These are phyloP conservation scores for Xiphophorus hellerii DNA, from an alignment of 2,113 vertebrate genomes.

Conservation along the genomic window DNA sequence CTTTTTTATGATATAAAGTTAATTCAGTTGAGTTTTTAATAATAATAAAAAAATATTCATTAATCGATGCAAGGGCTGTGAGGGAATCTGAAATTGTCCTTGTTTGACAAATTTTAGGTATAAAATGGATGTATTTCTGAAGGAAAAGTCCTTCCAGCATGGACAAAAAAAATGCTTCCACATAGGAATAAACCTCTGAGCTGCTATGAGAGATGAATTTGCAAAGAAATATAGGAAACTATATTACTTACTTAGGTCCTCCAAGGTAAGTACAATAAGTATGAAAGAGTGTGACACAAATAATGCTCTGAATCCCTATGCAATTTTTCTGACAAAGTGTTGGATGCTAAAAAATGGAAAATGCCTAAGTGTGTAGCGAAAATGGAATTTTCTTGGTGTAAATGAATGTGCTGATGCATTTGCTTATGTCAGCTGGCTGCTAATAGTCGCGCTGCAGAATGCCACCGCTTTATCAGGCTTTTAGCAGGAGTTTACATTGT, in stretches of 20 bases:
- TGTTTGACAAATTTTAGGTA: background rate
- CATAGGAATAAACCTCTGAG: background rate
- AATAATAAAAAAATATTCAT: background rate
- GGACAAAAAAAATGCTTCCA: background rate
- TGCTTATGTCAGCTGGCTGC: slow-evolving; percentile 64
- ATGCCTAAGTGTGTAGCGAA: slow-evolving; percentile 25
- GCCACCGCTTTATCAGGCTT: slow-evolving; percentile 73
- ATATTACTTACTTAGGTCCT: background rate
- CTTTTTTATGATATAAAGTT: background rate
- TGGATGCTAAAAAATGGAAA: slow-evolving; percentile 27
- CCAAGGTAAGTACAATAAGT: background rate
- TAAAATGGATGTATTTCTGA: no score
- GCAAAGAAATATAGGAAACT: background rate
- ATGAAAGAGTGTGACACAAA: slow-evolving; percentile 12
- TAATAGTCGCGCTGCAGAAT: slow-evolving; percentile 61
- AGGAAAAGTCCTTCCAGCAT: background rate
- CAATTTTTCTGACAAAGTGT: background rate
- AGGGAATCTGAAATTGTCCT: background rate
- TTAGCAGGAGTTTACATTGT: slow-evolving; percentile 70
- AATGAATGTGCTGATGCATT: slow-evolving; percentile 55
- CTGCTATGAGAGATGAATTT: background rate
- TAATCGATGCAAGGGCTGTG: background rate
- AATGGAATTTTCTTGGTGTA: slow-evolving; percentile 46
- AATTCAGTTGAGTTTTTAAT: background rate
- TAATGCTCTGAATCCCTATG: slow-evolving; percentile 10